Evolutionary conservation across 2,113 vertebrate genomes (phyloP).

Genomic region (Rhinolophus ferrumequinum): DNA sequence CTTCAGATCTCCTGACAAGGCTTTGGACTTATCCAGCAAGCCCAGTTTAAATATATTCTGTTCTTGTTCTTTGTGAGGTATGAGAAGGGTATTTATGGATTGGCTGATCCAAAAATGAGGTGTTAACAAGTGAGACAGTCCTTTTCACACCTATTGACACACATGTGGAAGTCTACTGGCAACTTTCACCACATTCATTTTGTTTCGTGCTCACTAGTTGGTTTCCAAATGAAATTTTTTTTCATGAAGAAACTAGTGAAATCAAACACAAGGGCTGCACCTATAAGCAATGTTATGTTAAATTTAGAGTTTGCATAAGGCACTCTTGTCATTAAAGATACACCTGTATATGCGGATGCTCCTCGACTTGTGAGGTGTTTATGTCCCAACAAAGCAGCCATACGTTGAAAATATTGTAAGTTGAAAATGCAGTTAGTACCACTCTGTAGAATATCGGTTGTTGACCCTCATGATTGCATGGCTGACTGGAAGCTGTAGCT

Average conservation of each 20-base stretch:
- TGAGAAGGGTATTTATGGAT: neutral
- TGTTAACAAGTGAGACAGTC: conserved; percentile 38
- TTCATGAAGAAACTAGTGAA: neutral
- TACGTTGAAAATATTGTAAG: neutral
- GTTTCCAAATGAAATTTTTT: neutral
- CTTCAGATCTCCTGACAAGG: neutral
- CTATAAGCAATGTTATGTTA: neutral
- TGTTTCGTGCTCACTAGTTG: conserved; percentile 12
- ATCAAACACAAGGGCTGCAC: neutral
- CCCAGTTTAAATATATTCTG: conserved; percentile 23
- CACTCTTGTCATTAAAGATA: neutral
- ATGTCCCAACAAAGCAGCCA: neutral
- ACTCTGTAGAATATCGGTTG: neutral
- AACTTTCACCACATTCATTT: neutral
- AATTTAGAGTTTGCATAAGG: conserved; percentile 26
- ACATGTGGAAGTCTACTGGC: neutral
- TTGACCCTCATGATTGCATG: neutral
- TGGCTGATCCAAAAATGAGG: neutral
- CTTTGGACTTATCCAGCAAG: neutral
- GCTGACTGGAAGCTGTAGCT: neutral
- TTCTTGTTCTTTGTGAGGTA: conserved; percentile 28
- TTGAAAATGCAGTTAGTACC: too few species aligned
- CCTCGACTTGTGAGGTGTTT: neutral
- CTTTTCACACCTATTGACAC: neutral
- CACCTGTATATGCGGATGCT: neutral